Conservation (phyloP, 1,140 invertebrate genomes). For the Caerostris darwini region DNA sequence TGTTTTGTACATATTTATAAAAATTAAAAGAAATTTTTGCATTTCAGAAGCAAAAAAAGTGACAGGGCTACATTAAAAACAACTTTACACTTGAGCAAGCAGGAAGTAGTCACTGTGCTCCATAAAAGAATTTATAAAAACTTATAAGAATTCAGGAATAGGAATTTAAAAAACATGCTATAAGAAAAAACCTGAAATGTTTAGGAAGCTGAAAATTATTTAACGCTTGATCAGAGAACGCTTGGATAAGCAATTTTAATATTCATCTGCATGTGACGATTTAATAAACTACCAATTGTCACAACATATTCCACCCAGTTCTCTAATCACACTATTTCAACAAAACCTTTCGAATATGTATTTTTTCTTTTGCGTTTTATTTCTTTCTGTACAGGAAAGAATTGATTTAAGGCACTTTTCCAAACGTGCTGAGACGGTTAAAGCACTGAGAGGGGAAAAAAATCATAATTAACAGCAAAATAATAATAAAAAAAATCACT, state of each 20-base stretch:
- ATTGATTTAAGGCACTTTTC: constrained; percentile 6
- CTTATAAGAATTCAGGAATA: too few species aligned
- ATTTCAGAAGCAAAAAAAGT: too few species aligned
- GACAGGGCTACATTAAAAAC: too few species aligned
- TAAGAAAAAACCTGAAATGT: too few species aligned
- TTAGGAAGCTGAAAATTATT: not conserved
- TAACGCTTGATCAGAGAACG: not conserved
- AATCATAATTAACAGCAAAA: constrained; percentile 60
- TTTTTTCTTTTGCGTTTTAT: constrained; percentile 13
- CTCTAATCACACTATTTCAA: constrained; percentile 27
- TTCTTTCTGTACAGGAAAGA: not conserved
- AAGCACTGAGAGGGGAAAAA: constrained; percentile 40
- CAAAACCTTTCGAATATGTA: not conserved
- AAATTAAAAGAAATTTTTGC: too few species aligned
- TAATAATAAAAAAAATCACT: constrained; percentile 51
- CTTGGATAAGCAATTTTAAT: not conserved
- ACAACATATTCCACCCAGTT: not conserved
- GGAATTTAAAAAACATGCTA: too few species aligned
- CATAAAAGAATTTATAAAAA: too few species aligned
- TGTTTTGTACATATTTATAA: too few species aligned
- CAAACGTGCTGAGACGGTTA: constrained; percentile 20
- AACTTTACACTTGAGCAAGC: too few species aligned
- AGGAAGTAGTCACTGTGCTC: too few species aligned
- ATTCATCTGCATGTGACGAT: not conserved
- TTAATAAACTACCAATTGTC: not conserved